Conservation (phyloP, 2,797 vertebrate genomes). For the Cercopithecus hamlyni region DNA sequence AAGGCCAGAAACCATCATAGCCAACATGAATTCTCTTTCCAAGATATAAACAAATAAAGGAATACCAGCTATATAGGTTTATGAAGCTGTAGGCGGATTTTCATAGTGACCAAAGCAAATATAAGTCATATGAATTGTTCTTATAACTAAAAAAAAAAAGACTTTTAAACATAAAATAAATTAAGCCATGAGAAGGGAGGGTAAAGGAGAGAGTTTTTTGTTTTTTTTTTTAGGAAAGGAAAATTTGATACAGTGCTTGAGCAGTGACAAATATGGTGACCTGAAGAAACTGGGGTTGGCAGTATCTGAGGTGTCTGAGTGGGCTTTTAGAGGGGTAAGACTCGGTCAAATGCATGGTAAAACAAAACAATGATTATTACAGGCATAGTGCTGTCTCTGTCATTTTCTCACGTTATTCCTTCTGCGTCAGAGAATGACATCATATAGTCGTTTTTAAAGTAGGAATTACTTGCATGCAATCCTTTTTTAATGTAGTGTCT, state of each 20-base stretch:
- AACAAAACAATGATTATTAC: neutral
- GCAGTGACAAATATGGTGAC: neutral
- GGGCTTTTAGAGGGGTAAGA: neutral
- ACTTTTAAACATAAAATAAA: neutral
- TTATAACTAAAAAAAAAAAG: neutral
- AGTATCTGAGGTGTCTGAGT: neutral
- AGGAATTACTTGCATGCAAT: neutral
- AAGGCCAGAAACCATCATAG: neutral
- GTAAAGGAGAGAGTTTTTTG: neutral
- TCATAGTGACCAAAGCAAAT: neutral
- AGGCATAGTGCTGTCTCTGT: neutral
- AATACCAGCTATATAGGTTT: neutral
- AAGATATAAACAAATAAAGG: neutral
- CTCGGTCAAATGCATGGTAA: neutral
- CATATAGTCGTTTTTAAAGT: neutral
- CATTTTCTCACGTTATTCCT: neutral
- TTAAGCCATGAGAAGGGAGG: neutral
- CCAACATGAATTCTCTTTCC: neutral
- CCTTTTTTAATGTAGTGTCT: neutral
- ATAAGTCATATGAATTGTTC: neutral
- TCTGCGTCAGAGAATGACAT: neutral
- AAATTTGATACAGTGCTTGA: neutral
- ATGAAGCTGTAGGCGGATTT: neutral
- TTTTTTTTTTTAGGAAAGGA: neutral
- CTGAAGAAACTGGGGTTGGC: neutral